A percentile compares a stretch with the other conserved stretches of the same genome.
These are phyloP conservation scores for Anabas testudineus DNA, from an alignment of 2,797 vertebrate species.

Conservation along the genomic window DNA sequence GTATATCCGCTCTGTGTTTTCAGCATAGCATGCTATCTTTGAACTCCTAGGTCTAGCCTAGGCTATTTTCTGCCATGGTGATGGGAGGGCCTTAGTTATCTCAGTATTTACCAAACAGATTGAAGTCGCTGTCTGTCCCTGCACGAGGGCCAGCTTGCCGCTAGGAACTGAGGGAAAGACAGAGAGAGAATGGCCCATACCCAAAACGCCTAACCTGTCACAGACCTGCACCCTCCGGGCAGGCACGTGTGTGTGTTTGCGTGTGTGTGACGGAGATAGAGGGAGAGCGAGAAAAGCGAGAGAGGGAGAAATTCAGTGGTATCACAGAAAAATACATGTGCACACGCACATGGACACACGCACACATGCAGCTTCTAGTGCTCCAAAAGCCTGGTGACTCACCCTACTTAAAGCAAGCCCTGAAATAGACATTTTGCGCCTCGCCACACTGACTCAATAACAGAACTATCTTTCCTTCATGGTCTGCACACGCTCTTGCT, in stretches of 20 bases:
- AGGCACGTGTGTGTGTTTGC: slow-evolving; percentile 55
- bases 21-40: slow-evolving; percentile 61
- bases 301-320: slow-evolving; percentile 33
- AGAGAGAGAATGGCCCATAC: slow-evolving; percentile 70
- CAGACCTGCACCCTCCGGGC: slow-evolving; percentile 76
- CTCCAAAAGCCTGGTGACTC: slow-evolving; percentile 80
- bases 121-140: slow-evolving; percentile 82
- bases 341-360: slow-evolving; percentile 40
- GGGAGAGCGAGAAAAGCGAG: slow-evolving; percentile 24
- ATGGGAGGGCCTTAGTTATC: slow-evolving; percentile 76
- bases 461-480: slow-evolving; percentile 75
- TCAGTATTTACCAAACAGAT: slow-evolving; percentile 85
- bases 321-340: slow-evolving; percentile 46
- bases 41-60: slow-evolving; percentile 54
- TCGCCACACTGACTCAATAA: slow-evolving; percentile 79
- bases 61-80: slow-evolving; percentile 75
- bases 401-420: slow-evolving; percentile 80
- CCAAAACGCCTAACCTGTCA: slow-evolving; percentile 83
- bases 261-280: slow-evolving; percentile 53
- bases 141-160: slow-evolving; percentile 75
- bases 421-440: slow-evolving; percentile 84
- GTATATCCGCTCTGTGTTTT: slow-evolving; percentile 37
- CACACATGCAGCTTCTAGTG: slow-evolving; percentile 67
- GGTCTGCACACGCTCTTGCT: slow-evolving; percentile 64
- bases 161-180: slow-evolving; percentile 70